phyloP scores from a whole-genome alignment of 2,888 invertebrate species.

The Xestia ashworthii region DNA sequence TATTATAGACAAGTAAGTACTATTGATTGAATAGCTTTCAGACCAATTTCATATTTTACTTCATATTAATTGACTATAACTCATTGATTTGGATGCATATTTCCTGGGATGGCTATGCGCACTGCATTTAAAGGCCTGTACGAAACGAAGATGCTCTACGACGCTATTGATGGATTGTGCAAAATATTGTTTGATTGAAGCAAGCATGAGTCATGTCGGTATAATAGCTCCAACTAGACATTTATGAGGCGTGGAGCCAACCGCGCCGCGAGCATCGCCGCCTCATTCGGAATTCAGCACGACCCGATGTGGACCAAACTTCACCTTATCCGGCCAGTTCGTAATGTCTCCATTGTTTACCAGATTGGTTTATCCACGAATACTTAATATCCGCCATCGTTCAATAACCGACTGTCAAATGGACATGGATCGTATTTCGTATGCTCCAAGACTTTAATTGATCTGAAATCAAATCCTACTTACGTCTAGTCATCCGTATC shows the following conservation, averaged over 20 bases:
- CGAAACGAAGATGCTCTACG: slow-evolving; percentile 38
- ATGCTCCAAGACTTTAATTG: slow-evolving; percentile 24
- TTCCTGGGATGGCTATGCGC: slow-evolving; percentile 27
- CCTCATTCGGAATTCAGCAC: slow-evolving; percentile 88
- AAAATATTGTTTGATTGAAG: slow-evolving; percentile 74
- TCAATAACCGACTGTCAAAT: slow-evolving; percentile 49
- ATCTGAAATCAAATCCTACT: slow-evolving; percentile 37
- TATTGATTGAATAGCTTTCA: slow-evolving; percentile 46
- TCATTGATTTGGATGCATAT: slow-evolving; percentile 28
- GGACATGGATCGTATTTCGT: slow-evolving; percentile 27
- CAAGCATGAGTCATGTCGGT: slow-evolving; percentile 80
- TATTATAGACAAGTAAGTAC: slow-evolving; percentile 63
- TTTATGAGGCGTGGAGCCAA: slow-evolving; percentile 70
- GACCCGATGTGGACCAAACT: slow-evolving; percentile 81
- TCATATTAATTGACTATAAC: slow-evolving; percentile 44
- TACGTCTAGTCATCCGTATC: slow-evolving; percentile 59
- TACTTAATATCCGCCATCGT: slow-evolving; percentile 69
- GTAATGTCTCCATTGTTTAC: slow-evolving; percentile 89
- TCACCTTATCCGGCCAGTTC: slow-evolving; percentile 85
- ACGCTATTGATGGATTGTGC: slow-evolving; percentile 68
- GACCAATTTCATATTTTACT: slow-evolving; percentile 45
- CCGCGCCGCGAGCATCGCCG: slow-evolving; percentile 69
- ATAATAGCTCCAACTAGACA: slow-evolving; percentile 77
- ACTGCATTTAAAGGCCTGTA: slow-evolving; percentile 36
- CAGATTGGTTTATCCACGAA: slow-evolving; percentile 80